A percentile compares a stretch with the other conserved stretches of the same genome.
Conservation (phyloP, 2,797 vertebrate genomes). For the Periparus ater region DNA sequence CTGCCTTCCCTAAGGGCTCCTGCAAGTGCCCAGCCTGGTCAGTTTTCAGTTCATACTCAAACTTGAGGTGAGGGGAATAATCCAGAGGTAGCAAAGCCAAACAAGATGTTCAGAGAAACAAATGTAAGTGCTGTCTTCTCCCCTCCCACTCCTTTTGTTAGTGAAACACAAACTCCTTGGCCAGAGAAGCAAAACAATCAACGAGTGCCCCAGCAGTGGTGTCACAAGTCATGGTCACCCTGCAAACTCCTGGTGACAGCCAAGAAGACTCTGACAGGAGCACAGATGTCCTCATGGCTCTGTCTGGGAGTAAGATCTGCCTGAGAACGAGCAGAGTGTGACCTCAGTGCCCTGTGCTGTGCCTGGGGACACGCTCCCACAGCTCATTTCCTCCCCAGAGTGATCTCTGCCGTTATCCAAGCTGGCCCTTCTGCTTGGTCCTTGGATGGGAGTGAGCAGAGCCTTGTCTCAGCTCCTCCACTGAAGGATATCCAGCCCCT, state of each 20-base stretch:
- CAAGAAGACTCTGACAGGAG: background rate
- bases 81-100: background rate
- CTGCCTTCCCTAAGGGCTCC: background rate
- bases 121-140: background rate
- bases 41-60: background rate
- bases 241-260: background rate
- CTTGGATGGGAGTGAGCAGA: background rate
- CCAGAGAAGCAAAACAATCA: background rate
- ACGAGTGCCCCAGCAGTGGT: background rate
- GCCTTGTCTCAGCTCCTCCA: background rate
- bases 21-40: background rate
- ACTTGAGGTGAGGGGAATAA: background rate
- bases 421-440: background rate
- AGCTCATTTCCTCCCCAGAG: background rate
- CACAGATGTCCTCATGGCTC: background rate
- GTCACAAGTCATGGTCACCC: background rate
- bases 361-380: background rate
- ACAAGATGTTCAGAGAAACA: background rate
- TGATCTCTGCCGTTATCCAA: background rate
- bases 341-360: accelerated
- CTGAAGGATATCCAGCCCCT: background rate
- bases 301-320: background rate
- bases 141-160: background rate
- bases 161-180: background rate
- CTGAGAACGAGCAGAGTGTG: background rate